phyloP scores from a whole-genome alignment of 2,113 vertebrate genomes.

The Catharus minimus region DNA sequence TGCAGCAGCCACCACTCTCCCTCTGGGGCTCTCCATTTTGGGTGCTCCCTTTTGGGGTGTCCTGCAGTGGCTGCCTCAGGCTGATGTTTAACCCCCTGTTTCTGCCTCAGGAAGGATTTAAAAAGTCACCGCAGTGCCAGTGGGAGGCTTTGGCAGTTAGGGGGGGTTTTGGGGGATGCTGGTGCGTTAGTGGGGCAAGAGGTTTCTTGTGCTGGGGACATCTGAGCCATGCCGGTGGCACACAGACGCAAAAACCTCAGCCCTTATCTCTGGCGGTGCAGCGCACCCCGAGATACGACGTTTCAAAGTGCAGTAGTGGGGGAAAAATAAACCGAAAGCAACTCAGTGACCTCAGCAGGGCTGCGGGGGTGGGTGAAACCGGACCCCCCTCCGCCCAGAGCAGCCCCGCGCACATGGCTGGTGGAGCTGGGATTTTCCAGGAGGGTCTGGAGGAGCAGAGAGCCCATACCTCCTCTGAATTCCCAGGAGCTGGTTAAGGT shows the following conservation, averaged over 20 bases:
- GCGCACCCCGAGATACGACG: neutral
- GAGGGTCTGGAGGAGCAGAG: neutral
- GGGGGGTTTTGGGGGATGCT: rapidly evolving
- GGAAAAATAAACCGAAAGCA: conserved; percentile 3
- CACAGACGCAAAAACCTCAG: neutral
- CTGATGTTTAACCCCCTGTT: neutral
- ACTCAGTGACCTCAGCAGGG: neutral
- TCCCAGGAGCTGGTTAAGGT: rapidly evolving
- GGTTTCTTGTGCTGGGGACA: neutral
- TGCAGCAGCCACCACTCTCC: neutral
- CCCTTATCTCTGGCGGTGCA: neutral
- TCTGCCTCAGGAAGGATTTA: neutral
- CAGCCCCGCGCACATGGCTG: neutral
- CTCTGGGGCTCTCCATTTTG: neutral
- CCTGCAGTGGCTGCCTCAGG: neutral
- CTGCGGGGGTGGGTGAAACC: neutral
- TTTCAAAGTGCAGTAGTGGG: conserved; percentile 20
- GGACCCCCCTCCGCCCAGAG: neutral
- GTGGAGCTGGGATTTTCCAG: neutral
- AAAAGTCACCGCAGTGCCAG: rapidly evolving
- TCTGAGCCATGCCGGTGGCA: rapidly evolving
- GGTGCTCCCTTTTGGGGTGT: neutral
- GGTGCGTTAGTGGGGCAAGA: neutral
- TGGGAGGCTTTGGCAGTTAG: rapidly evolving
- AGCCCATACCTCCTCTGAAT: rapidly evolving